Evolutionary conservation across 2,113 vertebrate genomes (phyloP).

Genomic region (Hippocampus barbouri): DNA sequence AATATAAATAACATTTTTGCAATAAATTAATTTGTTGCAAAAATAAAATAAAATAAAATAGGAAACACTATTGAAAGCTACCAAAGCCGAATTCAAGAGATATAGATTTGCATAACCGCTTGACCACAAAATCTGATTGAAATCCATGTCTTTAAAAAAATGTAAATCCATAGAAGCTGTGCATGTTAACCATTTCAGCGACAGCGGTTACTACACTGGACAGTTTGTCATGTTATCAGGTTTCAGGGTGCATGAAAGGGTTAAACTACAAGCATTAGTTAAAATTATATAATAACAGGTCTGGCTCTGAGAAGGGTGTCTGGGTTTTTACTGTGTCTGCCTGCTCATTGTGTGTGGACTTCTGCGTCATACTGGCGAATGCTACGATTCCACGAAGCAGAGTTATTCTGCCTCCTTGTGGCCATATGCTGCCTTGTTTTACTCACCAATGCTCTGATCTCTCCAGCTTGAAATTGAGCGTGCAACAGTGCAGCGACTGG

Average conservation of each 20-base stretch:
- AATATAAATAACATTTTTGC: not conserved
- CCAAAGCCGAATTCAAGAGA: not conserved
- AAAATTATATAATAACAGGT: not conserved
- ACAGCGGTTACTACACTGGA: too few species aligned
- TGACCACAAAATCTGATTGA: too few species aligned
- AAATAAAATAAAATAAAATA: not conserved
- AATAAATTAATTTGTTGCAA: not conserved
- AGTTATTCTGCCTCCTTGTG: constrained; percentile 60
- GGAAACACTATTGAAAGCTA: not conserved
- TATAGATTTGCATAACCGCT: not conserved
- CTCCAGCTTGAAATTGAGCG: constrained; percentile 88
- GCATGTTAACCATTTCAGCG: not conserved
- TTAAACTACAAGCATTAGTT: not conserved
- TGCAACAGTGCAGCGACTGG: constrained; percentile 81
- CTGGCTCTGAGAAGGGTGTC: not conserved
- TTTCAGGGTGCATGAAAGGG: too few species aligned
- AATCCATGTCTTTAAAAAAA: not conserved
- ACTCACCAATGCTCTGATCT: constrained; percentile 18
- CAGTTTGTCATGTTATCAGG: too few species aligned
- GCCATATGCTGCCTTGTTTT: constrained; percentile 15
- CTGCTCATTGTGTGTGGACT: not conserved
- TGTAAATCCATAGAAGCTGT: not conserved
- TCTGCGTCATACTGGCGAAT: not conserved
- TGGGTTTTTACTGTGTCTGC: not conserved
- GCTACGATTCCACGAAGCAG: not conserved